These are phyloP conservation scores for Sorex araneus DNA, from an alignment of 2,113 vertebrate species.

Conservation along the genomic window DNA sequence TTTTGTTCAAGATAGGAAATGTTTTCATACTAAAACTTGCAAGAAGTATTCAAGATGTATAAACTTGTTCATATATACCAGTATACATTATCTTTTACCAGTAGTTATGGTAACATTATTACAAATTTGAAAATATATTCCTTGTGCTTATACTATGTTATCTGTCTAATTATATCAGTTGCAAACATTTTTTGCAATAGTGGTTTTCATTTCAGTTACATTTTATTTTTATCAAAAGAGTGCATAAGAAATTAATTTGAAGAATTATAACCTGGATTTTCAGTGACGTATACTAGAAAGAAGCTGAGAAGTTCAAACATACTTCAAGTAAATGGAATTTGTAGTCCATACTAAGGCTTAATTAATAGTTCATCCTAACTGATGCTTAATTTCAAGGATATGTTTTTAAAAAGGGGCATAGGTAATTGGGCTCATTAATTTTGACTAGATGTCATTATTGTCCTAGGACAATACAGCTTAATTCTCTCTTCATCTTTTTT, in stretches of 20 bases:
- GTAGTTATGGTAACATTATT: not conserved
- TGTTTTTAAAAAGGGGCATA: not conserved
- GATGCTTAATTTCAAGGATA: not conserved
- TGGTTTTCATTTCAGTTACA: not conserved
- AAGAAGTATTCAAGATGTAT: conserved; percentile 75
- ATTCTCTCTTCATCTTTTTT: no score
- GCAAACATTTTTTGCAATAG: conserved; percentile 15
- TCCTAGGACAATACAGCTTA: not conserved
- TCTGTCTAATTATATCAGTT: not conserved
- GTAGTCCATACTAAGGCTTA: not conserved
- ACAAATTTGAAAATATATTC: not conserved
- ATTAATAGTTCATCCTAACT: not conserved
- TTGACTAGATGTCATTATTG: not conserved
- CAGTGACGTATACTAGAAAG: not conserved
- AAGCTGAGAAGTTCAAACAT: not conserved
- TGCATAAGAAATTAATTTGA: not conserved
- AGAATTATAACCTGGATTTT: not conserved
- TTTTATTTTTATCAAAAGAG: conserved; percentile 23
- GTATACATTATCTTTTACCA: conserved; percentile 69
- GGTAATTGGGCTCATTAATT: not conserved
- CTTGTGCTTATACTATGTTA: not conserved
- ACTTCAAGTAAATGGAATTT: conserved; percentile 25
- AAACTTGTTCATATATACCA: conserved; percentile 71
- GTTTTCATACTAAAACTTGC: conserved; percentile 78
- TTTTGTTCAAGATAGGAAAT: conserved; percentile 84